Conservation (phyloP, 92 coral and sea anemone genomes). For the Zoanthus sociatus region DNA sequence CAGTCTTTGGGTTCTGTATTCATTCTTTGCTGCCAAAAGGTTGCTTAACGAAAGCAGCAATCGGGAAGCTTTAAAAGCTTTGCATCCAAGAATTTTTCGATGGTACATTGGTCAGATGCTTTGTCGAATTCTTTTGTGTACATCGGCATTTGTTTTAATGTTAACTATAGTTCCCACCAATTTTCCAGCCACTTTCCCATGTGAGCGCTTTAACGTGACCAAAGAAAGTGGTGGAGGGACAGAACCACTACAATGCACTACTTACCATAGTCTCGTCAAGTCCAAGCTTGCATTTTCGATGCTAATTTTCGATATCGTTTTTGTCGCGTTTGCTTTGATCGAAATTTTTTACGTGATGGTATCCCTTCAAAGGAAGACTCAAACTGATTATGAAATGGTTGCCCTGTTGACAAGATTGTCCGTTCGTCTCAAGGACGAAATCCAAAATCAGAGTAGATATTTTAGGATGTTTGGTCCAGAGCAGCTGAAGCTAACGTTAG, state of each 20-base stretch:
- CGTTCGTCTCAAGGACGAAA: conserved; percentile 39
- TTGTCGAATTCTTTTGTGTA: conserved; percentile 26
- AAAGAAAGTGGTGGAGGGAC: not conserved
- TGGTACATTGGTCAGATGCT: conserved; percentile 43
- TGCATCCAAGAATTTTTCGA: conserved; percentile 43
- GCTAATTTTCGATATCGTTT: conserved; percentile 16
- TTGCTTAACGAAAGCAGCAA: conserved; percentile 33
- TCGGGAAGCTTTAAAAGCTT: conserved; percentile 32
- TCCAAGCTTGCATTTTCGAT: conserved; percentile 26
- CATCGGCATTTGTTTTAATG: conserved; percentile 15
- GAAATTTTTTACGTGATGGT: conserved; percentile 40
- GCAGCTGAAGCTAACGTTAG: conserved; percentile 36
- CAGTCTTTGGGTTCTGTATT: conserved; percentile 28
- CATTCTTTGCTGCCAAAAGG: conserved; percentile 48
- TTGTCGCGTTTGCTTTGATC: conserved; percentile 33
- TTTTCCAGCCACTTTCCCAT: conserved; percentile 25
- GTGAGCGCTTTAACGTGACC: conserved; percentile 19
- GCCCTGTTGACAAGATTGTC: conserved; percentile 39
- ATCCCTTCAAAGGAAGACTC: conserved; percentile 36
- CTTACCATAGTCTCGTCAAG: conserved; percentile 36
- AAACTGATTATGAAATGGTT: conserved; percentile 47
- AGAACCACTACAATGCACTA: conserved; percentile 31
- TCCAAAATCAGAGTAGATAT: conserved; percentile 31
- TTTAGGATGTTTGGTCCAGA: conserved; percentile 41
- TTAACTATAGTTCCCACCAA: conserved; percentile 20